These are phyloP conservation scores for Triops longicaudatus DNA, from an alignment of 1,140 invertebrate genomes.

Conservation along the genomic window DNA sequence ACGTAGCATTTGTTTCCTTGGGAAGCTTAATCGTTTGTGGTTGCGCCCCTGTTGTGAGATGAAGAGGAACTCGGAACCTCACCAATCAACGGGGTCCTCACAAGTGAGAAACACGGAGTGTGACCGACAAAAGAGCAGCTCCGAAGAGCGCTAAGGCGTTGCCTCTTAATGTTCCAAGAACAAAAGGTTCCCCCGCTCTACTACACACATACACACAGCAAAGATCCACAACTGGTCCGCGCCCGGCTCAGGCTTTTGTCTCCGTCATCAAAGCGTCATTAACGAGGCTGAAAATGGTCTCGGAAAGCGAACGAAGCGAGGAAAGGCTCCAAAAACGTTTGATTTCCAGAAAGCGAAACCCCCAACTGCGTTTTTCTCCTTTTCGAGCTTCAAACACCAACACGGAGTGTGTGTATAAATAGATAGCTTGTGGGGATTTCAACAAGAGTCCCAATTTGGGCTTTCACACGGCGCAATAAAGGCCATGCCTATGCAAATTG, in stretches of 20 bases:
- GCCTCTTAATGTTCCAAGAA: too few relatives aligned
- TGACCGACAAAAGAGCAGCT: background rate
- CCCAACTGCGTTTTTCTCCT: background rate
- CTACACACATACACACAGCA: too few relatives aligned
- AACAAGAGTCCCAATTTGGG: background rate
- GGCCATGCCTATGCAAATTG: background rate
- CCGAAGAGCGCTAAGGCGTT: too few relatives aligned
- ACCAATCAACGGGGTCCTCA: background rate
- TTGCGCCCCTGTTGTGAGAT: background rate
- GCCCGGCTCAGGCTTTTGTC: conserved; percentile 10
- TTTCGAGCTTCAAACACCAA: background rate
- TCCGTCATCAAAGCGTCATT: conserved; percentile 12
- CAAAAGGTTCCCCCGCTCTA: too few relatives aligned
- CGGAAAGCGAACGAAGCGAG: background rate
- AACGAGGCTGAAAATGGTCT: background rate
- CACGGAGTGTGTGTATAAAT: background rate
- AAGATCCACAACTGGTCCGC: too few relatives aligned
- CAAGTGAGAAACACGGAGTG: background rate
- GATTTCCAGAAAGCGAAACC: background rate
- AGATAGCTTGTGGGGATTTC: background rate
- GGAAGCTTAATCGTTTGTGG: background rate
- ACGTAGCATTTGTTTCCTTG: background rate
- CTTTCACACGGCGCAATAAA: conserved; percentile 1
- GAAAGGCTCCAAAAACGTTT: background rate
- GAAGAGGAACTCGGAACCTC: too few relatives aligned